These are phyloP conservation scores for Poeciliopsis turrubarensis DNA, from an alignment of 2,113 vertebrate genomes.

Conservation along the genomic window DNA sequence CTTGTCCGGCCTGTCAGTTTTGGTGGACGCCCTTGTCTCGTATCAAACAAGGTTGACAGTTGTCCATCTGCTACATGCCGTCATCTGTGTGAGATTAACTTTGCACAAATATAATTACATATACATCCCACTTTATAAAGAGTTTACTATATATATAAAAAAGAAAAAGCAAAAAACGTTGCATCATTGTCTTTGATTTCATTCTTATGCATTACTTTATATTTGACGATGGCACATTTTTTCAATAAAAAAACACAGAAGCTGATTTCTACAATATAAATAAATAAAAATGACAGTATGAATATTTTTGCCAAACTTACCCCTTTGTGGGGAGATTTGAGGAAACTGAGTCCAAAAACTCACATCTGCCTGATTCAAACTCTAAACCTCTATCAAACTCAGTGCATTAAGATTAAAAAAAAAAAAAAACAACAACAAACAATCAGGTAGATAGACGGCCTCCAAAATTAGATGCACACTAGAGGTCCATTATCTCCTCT, in stretches of 20 bases:
- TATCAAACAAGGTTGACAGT: no score
- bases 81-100: no score
- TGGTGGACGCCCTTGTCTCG: no score
- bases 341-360: slow-evolving; percentile 9
- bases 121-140: no score
- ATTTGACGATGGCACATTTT: no score
- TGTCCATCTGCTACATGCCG: no score
- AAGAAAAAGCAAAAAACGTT: no score
- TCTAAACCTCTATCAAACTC: slow-evolving; percentile 4
- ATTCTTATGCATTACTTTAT: no score
- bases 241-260: neutral
- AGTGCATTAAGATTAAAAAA: slow-evolving; percentile 45
- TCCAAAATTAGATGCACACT: slow-evolving; percentile 69
- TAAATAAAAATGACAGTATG: neutral
- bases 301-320: neutral
- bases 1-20: no score
- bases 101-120: no score
- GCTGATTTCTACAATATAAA: neutral
- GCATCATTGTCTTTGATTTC: no score
- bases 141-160: no score
- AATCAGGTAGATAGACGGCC: slow-evolving; percentile 68
- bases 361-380: slow-evolving; percentile 44
- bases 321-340: slow-evolving; percentile 16
- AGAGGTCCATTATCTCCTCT: slow-evolving; percentile 74
- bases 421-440: slow-evolving; percentile 60